Evolutionary conservation across 2,888 invertebrate genomes (phyloP).

Genomic region (Phytoseiulus persimilis): DNA sequence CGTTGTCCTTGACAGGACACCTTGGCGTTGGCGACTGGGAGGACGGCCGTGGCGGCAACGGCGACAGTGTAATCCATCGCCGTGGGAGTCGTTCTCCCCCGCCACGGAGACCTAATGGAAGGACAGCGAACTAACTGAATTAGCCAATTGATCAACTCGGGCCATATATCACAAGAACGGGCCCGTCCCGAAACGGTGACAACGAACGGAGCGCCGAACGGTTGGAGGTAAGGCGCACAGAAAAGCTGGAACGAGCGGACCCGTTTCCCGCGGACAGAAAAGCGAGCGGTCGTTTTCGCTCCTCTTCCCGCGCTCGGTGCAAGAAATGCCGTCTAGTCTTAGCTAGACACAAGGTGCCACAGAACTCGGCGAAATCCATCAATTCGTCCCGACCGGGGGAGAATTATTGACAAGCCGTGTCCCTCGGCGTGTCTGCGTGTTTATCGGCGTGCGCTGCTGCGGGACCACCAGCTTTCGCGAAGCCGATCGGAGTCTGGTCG

Average conservation of each 20-base stretch:
- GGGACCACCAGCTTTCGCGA: background rate
- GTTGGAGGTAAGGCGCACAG: background rate
- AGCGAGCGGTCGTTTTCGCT: background rate
- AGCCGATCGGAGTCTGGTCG: background rate
- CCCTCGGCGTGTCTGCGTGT: background rate
- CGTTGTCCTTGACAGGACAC: background rate
- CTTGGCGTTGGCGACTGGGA: background rate
- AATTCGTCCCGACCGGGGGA: background rate
- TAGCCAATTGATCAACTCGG: conserved; percentile 32
- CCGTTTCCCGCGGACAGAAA: background rate
- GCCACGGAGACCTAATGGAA: background rate
- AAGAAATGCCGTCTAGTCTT: background rate
- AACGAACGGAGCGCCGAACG: background rate
- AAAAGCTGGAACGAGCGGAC: background rate
- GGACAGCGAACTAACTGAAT: conserved; percentile 28
- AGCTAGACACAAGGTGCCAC: background rate
- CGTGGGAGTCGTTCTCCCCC: background rate
- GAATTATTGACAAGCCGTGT: background rate
- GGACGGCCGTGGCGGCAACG: background rate
- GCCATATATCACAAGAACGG: conserved; percentile 34
- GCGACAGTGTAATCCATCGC: background rate
- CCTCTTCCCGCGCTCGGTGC: background rate
- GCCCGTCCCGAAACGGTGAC: background rate
- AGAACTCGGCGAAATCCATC: background rate
- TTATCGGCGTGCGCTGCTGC: background rate